A percentile compares a stretch with the other conserved stretches of the same genome.
These are phyloP conservation scores for Spodoptera picta DNA, from an alignment of 2,888 invertebrate genomes.

Conservation along the genomic window DNA sequence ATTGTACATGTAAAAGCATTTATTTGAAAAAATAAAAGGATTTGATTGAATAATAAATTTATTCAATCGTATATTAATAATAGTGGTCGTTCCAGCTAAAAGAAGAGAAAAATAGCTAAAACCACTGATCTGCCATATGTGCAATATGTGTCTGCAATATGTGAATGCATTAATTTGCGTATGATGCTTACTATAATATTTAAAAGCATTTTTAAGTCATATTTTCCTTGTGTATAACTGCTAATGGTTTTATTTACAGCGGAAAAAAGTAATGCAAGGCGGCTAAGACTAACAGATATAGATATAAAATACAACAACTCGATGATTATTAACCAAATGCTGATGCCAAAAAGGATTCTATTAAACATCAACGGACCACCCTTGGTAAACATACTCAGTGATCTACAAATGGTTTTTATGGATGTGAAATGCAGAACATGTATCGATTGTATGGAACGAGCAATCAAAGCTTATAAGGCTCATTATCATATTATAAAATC, in stretches of 20 bases:
- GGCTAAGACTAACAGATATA: neutral
- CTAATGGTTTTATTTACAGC: constrained; percentile 14
- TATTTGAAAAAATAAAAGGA: no score
- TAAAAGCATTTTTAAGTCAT: no score
- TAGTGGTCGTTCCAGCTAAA: no score
- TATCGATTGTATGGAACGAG: constrained; percentile 70
- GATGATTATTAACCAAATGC: constrained; percentile 31
- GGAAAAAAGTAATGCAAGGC: neutral
- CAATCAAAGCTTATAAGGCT: constrained; percentile 63
- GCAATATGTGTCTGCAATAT: no score
- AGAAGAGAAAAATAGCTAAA: no score
- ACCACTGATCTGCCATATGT: no score
- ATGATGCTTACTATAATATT: no score
- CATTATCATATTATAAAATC: constrained; percentile 39
- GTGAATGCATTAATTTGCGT: no score
- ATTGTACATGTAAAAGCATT: no score
- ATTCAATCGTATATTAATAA: no score
- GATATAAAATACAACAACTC: constrained; percentile 45
- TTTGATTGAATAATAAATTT: no score
- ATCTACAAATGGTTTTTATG: constrained; percentile 63
- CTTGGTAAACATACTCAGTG: constrained; percentile 49
- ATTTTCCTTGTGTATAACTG: neutral
- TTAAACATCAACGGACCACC: constrained; percentile 59
- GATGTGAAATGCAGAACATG: constrained; percentile 68
- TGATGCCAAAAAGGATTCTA: constrained; percentile 51